Percentiles rank a stretch among this genome's conserved stretches.
These are phyloP conservation scores for Drosophila ustulata DNA, from an alignment of 2,888 invertebrate species.

Conservation along the genomic window DNA sequence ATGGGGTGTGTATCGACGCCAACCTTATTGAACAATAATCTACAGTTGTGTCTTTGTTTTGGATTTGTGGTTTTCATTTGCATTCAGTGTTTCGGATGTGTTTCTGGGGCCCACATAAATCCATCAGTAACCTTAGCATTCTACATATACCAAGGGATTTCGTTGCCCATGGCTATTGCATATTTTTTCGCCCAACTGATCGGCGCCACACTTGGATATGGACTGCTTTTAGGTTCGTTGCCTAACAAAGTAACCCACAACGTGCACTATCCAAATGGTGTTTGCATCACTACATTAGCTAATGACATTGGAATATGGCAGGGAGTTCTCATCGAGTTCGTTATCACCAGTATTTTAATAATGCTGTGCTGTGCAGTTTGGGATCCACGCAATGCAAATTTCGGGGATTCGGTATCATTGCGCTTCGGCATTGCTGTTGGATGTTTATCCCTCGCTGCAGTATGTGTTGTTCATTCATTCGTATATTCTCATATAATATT, in stretches of 20 bases:
- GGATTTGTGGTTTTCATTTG: constrained; percentile 89
- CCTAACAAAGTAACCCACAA: constrained; percentile 79
- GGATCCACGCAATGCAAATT: constrained; percentile 88
- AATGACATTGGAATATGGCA: constrained; percentile 85
- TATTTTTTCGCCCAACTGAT: constrained; percentile 88
- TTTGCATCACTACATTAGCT: constrained; percentile 87
- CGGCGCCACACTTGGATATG: constrained; percentile 90
- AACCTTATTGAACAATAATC: constrained; percentile 70
- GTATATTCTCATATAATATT: neutral
- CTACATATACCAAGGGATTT: constrained; percentile 81
- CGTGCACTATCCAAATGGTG: constrained; percentile 55
- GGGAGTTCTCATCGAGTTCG: constrained; percentile 87
- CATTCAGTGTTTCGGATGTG: constrained; percentile 90
- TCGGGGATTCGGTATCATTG: constrained; percentile 87
- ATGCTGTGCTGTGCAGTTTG: constrained; percentile 89
- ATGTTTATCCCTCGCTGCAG: constrained; percentile 88
- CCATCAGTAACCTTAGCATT: constrained; percentile 90
- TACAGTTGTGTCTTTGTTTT: constrained; percentile 85
- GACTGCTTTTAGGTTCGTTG: constrained; percentile 87
- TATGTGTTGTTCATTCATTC: constrained; percentile 79
- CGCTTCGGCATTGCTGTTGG: constrained; percentile 89
- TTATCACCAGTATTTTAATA: constrained; percentile 88
- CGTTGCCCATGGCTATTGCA: constrained; percentile 85
- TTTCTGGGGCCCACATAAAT: constrained; percentile 91
- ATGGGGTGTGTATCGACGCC: constrained; percentile 86